phyloP scores from a whole-genome alignment of 1,140 invertebrate species.

The Acarapis woodi region DNA sequence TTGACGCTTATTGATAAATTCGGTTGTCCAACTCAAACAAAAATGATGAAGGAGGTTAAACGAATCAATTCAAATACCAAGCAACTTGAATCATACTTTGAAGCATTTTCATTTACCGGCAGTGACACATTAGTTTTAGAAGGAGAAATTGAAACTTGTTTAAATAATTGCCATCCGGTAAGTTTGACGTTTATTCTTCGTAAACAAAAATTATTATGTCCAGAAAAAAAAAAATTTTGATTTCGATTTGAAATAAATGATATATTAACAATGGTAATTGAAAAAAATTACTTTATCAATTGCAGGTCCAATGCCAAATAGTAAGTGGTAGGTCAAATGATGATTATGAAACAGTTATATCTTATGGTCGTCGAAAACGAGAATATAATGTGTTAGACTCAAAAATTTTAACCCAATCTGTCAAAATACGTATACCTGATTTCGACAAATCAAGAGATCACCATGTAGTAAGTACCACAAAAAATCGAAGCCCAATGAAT shows the following conservation, averaged over 20 bases:
- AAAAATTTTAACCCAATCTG: too few species aligned
- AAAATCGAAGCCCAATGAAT: too few species aligned
- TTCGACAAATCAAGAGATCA: too few species aligned
- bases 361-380: slow-evolving; percentile 10
- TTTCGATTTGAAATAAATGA: not conserved
- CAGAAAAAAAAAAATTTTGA: not conserved
- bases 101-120: slow-evolving; percentile 14
- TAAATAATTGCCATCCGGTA: slow-evolving; percentile 13
- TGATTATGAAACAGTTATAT: slow-evolving; percentile 12
- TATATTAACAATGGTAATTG: not conserved
- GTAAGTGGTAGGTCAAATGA: slow-evolving; percentile 11
- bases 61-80: slow-evolving; percentile 11
- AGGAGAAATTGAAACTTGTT: slow-evolving; percentile 14
- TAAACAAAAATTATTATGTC: not conserved
- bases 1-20: slow-evolving; percentile 11
- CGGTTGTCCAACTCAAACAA: slow-evolving; percentile 14
- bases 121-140: slow-evolving; percentile 12
- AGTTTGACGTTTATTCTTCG: slow-evolving; percentile 1
- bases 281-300: not conserved
- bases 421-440: too few species aligned
- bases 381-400: too few species aligned
- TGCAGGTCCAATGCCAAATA: slow-evolving; percentile 12
- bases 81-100: slow-evolving; percentile 13
- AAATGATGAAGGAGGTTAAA: slow-evolving; percentile 14
- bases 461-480: too few species aligned